Evolutionary conservation across 2,797 vertebrate species (phyloP), one percentile per base, ranked within the genome.

Genomic region (Tenualosa thibaudeaui): DNA sequence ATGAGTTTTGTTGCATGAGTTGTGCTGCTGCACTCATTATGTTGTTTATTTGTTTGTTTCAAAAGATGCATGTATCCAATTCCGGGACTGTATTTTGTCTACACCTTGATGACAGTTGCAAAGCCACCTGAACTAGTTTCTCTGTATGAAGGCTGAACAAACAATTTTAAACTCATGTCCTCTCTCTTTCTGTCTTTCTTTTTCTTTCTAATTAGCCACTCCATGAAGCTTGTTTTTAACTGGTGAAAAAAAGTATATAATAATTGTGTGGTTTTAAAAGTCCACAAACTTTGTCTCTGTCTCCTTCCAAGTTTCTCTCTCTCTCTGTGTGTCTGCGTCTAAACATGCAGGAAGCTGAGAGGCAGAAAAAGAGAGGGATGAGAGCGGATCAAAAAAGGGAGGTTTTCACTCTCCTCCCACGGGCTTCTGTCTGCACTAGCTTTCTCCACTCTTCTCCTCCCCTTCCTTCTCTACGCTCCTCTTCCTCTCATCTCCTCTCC

Each of bases 401-500:
- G 71, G 84, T 81, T 78, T 71, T 40, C 65, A 37, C 65, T 22
- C 71, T 78, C 83, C 86, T 86, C 71, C 68, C 82, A 81, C 84
- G 51, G 65, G 49, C 81, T 75, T 83, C 60, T 50, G 85, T 87
- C 71, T 84, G 68, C 26, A 84, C 84, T 53, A 68, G 49, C 83
- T 88, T 78, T 87, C 83, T 84, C 58, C 40, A 50, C 40, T 78
- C 19, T 37, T 24, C 58, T 62, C 58, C 58, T 62, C 60, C 62
- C 54, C 9, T 82, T 62, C 58, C 54, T 37, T 83, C 24, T 82
- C 51, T n/a, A 71, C 7, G 2, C 85, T 82, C 75, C 86, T 86
- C 86, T 51, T 12, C 50, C 10, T 51, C 50, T 31, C 31, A 31
- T 31, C 50, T 87, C 84, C 90, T 89, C 89, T 88, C 81, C 88